A percentile compares a stretch with the other conserved stretches of the same genome.
phyloP scores from a whole-genome alignment of 2,888 invertebrate species.

The Lamellibrachia satsuma region DNA sequence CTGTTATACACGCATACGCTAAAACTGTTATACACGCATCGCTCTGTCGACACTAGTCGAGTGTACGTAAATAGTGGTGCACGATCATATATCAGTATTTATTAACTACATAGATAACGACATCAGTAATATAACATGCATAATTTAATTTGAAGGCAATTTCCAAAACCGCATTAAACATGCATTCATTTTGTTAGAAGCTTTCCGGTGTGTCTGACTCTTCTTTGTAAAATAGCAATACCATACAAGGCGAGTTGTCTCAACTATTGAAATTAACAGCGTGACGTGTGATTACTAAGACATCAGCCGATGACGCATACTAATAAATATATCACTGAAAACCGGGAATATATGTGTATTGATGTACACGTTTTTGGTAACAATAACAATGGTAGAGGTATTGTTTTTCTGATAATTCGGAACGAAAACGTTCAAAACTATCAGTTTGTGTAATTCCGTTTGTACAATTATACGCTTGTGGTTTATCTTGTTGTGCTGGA shows the following conservation, averaged over 20 bases:
- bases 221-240: neutral
- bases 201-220: neutral
- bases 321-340: neutral
- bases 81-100: neutral
- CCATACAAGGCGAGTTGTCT: neutral
- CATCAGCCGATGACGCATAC: neutral
- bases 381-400: neutral
- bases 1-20: no score
- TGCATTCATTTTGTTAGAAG: neutral
- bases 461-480: neutral
- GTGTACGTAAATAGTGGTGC: neutral
- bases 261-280: neutral
- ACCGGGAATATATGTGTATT: neutral
- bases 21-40: neutral
- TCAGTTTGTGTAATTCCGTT: neutral
- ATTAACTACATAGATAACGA: neutral
- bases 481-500: neutral
- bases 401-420: neutral
- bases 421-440: neutral
- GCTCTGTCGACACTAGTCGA: neutral
- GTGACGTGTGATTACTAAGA: neutral
- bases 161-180: neutral
- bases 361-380: neutral
- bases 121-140: neutral
- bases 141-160: conserved; percentile 1